A percentile compares a stretch with the other conserved stretches of the same genome.
These are phyloP conservation scores for Tangara arthus DNA, from an alignment of 2,797 vertebrate species.

Conservation along the genomic window DNA sequence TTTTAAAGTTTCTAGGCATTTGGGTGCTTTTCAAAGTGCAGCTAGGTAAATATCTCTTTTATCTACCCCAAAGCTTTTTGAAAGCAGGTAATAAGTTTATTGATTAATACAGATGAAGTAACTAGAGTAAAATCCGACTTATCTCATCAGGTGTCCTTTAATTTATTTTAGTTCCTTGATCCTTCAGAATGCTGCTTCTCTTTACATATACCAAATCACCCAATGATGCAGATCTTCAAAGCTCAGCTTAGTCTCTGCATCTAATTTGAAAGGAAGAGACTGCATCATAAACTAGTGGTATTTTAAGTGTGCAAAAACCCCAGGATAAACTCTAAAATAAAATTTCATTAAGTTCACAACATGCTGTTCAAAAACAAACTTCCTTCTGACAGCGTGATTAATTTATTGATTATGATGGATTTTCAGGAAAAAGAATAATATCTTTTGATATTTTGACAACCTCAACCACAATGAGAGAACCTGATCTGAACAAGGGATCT, in stretches of 20 bases:
- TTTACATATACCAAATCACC: background rate
- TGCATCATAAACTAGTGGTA: background rate
- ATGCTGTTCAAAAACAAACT: background rate
- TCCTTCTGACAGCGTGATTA: background rate
- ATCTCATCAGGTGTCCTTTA: background rate
- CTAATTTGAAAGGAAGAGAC: background rate
- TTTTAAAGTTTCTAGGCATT: background rate
- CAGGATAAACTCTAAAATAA: background rate
- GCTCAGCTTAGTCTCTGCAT: background rate
- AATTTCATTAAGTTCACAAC: background rate
- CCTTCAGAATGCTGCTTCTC: background rate
- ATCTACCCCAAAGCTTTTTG: background rate
- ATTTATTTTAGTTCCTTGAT: background rate
- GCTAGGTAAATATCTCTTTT: background rate
- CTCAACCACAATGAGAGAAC: background rate
- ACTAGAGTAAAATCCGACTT: background rate
- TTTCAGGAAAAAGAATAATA: background rate
- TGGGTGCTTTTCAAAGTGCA: background rate
- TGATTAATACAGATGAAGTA: background rate
- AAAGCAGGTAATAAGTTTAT: background rate
- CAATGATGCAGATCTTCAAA: background rate
- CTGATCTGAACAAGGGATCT: background rate
- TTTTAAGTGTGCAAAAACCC: background rate
- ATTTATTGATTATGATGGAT: background rate
- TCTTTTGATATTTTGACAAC: background rate